Conservation (phyloP, 2,797 vertebrate species). For the Manis javanica region DNA sequence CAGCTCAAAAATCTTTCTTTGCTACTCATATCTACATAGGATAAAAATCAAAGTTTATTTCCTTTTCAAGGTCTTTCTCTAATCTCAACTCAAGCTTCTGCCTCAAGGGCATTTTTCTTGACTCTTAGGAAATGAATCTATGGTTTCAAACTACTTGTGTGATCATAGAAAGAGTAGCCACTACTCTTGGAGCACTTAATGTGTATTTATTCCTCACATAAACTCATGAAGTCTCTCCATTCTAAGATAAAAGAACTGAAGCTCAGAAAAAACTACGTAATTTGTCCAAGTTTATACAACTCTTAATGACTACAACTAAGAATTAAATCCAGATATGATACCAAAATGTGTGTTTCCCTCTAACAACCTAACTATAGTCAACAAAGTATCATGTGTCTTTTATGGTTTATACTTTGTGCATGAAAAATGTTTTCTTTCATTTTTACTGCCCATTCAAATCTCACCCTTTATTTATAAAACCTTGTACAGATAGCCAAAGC, state of each 20-base stretch:
- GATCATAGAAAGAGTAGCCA: background rate
- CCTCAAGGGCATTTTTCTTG: background rate
- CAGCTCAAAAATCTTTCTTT: background rate
- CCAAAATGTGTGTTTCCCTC: background rate
- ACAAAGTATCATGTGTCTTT: background rate
- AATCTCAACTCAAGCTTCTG: background rate
- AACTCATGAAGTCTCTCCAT: background rate
- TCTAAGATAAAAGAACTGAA: constrained; percentile 17
- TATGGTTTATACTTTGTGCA: background rate
- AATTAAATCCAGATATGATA: background rate
- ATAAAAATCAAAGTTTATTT: background rate
- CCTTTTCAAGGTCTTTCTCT: background rate
- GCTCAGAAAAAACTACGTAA: background rate
- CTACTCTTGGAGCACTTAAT: background rate
- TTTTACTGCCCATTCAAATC: background rate
- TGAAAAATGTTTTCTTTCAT: background rate
- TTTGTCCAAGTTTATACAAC: background rate
- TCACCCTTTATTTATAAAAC: background rate
- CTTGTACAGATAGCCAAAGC: background rate
- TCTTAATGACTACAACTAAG: background rate
- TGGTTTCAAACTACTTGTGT: background rate
- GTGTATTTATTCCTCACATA: background rate
- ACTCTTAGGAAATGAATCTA: background rate
- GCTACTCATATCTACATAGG: background rate
- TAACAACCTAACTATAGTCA: background rate